Conservation (phyloP, 2,888 invertebrate genomes). For the Polietes domitor region DNA sequence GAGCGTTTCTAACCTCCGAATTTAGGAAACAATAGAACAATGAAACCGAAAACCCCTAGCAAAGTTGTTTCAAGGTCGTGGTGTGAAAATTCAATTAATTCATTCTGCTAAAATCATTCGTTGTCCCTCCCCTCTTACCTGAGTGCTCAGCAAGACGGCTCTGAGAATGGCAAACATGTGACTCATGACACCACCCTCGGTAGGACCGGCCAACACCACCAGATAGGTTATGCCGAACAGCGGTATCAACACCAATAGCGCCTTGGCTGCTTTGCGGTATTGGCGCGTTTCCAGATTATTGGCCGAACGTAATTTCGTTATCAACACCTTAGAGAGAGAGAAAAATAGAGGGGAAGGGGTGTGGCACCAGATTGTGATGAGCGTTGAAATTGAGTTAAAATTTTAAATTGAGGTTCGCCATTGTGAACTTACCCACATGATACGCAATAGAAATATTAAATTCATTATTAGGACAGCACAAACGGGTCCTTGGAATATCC, state of each 20-base stretch:
- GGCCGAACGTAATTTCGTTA: conserved; percentile 95
- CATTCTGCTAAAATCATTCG: neutral
- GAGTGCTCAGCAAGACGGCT: conserved; percentile 92
- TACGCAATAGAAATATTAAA: conserved; percentile 89
- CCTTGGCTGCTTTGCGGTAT: conserved; percentile 94
- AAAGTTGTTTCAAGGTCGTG: neutral
- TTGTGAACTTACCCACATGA: conserved; percentile 90
- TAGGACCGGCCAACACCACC: conserved; percentile 91
- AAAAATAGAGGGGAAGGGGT: neutral
- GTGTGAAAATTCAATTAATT: conserved; percentile 54
- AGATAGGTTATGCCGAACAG: conserved; percentile 95
- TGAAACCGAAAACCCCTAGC: conserved; percentile 91
- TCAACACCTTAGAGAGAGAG: conserved; percentile 86
- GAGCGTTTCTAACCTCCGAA: conserved; percentile 93
- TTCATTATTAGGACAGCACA: conserved; percentile 91
- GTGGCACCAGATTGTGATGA: neutral
- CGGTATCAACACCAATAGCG: conserved; percentile 95
- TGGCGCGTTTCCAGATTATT: conserved; percentile 95
- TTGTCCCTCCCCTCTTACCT: conserved; percentile 84
- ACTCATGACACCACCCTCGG: conserved; percentile 86
- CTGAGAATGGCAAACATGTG: conserved; percentile 90
- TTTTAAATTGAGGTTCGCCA: conserved; percentile 1
- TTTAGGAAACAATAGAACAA: conserved; percentile 96
- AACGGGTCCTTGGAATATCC: conserved; percentile 93
- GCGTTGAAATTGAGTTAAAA: neutral